A percentile compares a stretch with the other conserved stretches of the same genome.
These are phyloP conservation scores for Sanderia malayensis DNA, from an alignment of 30 jellyfish, hydroid and myxozoan genomes.

Conservation along the genomic window DNA sequence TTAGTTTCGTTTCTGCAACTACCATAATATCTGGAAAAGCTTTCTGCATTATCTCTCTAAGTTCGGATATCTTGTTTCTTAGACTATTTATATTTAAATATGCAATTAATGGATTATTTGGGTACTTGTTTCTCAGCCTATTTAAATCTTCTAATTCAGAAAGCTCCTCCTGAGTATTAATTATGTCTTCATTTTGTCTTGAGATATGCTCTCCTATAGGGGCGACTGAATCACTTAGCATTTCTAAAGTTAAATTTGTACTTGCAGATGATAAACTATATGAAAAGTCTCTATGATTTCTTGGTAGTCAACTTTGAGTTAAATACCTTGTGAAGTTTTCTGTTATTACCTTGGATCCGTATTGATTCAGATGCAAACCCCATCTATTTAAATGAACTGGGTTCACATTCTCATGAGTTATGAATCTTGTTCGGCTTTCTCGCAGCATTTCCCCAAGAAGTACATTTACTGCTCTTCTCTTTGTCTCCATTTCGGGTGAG, in stretches of 20 bases:
- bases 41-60: neutral
- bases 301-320: neutral
- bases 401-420: slow-evolving; percentile 1
- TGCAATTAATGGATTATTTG: neutral
- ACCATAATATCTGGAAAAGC: neutral
- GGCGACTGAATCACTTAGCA: neutral
- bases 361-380: slow-evolving; percentile 14
- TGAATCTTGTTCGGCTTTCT: neutral
- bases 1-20: neutral
- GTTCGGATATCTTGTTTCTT: neutral
- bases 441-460: slow-evolving; percentile 5
- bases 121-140: neutral
- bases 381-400: neutral
- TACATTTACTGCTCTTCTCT: slow-evolving; percentile 2
- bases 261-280: too few species aligned
- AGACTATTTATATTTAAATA: neutral
- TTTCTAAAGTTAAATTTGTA: too few species aligned
- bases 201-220: neutral
- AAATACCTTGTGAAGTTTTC: neutral
- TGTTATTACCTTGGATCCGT: slow-evolving; percentile 6
- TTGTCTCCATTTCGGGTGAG: slow-evolving; percentile 13
- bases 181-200: neutral
- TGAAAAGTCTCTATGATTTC: too few species aligned
- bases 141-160: neutral
- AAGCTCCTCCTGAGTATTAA: neutral